Base-by-base conservation (phyloP, 2,797 vertebrate genomes). In the Lepidocolaptes lacrymiger region DNA sequence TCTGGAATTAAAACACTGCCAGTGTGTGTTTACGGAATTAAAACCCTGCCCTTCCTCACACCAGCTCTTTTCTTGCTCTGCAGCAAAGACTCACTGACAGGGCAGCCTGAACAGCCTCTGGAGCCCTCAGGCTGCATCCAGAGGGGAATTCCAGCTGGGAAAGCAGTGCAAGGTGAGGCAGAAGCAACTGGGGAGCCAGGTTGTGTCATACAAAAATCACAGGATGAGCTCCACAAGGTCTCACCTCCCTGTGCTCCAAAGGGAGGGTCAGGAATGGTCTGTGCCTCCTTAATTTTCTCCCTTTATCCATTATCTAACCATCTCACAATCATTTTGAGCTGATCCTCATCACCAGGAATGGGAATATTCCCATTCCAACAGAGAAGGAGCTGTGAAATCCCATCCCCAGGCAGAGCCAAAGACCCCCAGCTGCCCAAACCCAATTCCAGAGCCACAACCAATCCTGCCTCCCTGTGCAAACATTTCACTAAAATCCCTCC, bases 401-500 rank as follows among this genome's bases (percentile, higher is more conserved):
- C 13, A 6, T 13, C 66, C 66, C 48, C 37, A 44, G 36, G 12
- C 52, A 23, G 27, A 84, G 23, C 26, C 83, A 58, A 37, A 20
- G 27, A 48, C 9, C 34, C 43, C 52, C 20, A 28, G 39, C 37
- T 62, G 30, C 73, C 78, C 43, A 37, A 66, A 19, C 11, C 55
- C 41, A 49, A 7, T 9, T 24, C 51, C 63, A 64, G 37, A 3
- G 13, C 43, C 58, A 17, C 0, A 0, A 14, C 12, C 64, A 7
- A 34, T 10, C 55, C 62, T 26, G 12, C 20, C 22, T 64, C 51
- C 56, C 41, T 9, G 19, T 12, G 62, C 54, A 69, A 68, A 14
- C 0, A 0, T 21, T 75, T 26, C 1, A 41, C 62, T 0, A 5
- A 36, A 34, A 54, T 6, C 24, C 20, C 30, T 34, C 36, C 18